A percentile compares a stretch with the other conserved stretches of the same genome.
Evolutionary conservation across 1,140 invertebrate species (phyloP).

Genomic region (Apis mellifera): DNA sequence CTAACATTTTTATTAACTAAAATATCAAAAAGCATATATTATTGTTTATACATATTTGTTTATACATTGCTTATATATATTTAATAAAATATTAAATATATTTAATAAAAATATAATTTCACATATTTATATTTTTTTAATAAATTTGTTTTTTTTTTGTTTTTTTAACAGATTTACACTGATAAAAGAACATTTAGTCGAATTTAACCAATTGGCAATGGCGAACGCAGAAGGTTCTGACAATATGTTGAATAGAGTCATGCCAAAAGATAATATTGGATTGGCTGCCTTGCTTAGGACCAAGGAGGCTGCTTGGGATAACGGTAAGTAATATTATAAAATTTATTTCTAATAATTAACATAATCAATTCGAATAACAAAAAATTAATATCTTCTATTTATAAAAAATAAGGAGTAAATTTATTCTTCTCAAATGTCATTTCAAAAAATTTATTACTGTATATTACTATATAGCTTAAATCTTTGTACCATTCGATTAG

Average conservation of each 20-base stretch:
- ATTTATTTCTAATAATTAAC: neutral
- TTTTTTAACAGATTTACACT: conserved; percentile 90
- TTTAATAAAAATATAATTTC: neutral
- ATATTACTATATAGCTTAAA: too few species aligned
- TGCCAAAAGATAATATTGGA: conserved; percentile 99
- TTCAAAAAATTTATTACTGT: too few species aligned
- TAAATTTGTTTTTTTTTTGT: neutral
- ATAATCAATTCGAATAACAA: too few species aligned
- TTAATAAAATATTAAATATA: too few species aligned
- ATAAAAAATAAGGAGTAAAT: too few species aligned
- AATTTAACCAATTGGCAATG: conserved; percentile 99
- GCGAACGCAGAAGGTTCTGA: conserved; percentile 98
- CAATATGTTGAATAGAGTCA: conserved; percentile 99
- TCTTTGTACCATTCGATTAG: too few species aligned
- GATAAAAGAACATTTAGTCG: conserved; percentile 97
- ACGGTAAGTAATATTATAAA: conserved; percentile 83
- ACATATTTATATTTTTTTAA: neutral
- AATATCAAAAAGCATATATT: too few species aligned
- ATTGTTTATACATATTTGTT: too few species aligned
- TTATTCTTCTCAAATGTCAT: too few species aligned
- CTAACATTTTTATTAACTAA: too few species aligned
- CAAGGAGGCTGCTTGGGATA: conserved; percentile 96
- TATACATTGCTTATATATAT: too few species aligned
- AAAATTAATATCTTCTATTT: too few species aligned
- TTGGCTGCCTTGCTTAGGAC: conserved; percentile 96